Percentiles rank a stretch among this genome's conserved stretches.
Conservation (phyloP, 2,113 vertebrate species). For the Psilopsiagon aurifrons region DNA sequence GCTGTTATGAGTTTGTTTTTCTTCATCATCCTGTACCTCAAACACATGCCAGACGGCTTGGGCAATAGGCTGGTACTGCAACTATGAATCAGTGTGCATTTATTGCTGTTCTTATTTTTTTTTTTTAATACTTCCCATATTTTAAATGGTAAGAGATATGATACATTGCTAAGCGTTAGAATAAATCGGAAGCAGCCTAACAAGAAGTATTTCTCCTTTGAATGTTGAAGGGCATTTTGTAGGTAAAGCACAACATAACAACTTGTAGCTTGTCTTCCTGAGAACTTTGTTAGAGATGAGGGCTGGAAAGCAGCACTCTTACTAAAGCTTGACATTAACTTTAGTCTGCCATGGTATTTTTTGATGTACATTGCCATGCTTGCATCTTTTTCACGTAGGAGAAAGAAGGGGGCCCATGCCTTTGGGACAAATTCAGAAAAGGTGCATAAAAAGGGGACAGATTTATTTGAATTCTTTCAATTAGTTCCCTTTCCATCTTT, state of each 20-base stretch:
- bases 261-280: not conserved
- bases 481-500: not conserved
- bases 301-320: not conserved
- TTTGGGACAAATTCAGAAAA: not conserved
- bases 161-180: not conserved
- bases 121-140: not conserved
- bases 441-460: not conserved
- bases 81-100: not conserved
- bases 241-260: not conserved
- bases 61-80: not conserved
- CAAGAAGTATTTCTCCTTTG: not conserved
- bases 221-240: not conserved
- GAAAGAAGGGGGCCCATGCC: not conserved
- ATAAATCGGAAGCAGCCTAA: not conserved
- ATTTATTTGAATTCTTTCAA: not conserved
- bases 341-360: not conserved
- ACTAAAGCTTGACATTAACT: not conserved
- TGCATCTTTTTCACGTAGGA: not conserved
- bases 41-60: not conserved
- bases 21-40: not conserved
- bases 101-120: not conserved
- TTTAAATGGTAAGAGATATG: not conserved
- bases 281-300: not conserved
- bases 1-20: not conserved
- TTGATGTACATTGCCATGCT: not conserved